Percentiles rank a stretch among this genome's conserved stretches.
These are phyloP conservation scores for Macrostomum lignano DNA, from an alignment of 1,140 invertebrate genomes.

Conservation along the genomic window DNA sequence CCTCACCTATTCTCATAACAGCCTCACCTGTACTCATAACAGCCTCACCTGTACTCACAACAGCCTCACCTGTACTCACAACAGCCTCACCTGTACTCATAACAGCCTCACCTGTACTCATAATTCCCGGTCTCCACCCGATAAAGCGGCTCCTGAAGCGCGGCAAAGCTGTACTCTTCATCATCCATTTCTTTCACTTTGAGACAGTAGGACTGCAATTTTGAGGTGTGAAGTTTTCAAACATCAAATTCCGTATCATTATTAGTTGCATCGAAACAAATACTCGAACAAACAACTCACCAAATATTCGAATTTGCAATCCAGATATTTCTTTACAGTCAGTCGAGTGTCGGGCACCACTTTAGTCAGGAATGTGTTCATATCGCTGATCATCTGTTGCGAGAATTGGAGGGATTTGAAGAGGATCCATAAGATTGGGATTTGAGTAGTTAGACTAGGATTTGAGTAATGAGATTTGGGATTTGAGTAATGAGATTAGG, in stretches of 20 bases:
- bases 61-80: neutral
- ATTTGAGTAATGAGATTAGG: no score
- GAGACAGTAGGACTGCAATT: constrained; percentile 53
- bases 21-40: neutral
- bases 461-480: no score
- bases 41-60: neutral
- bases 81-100: neutral
- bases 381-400: constrained; percentile 50
- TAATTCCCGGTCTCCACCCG: constrained; percentile 93
- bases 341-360: constrained; percentile 86
- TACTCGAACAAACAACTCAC: constrained; percentile 15
- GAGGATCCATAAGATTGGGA: no score
- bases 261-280: constrained; percentile 6
- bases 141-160: constrained; percentile 79
- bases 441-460: no score
- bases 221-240: neutral
- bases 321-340: constrained; percentile 78
- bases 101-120: constrained; percentile 44
- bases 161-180: constrained; percentile 64
- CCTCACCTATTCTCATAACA: neutral
- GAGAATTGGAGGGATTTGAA: constrained; percentile 5
- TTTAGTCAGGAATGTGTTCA: constrained; percentile 79
- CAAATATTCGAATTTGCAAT: constrained; percentile 88
- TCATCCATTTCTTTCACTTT: constrained; percentile 87
- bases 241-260: constrained; percentile 1